Conservation (phyloP, 2,113 vertebrate species). For the Lamprologus lemairii region DNA sequence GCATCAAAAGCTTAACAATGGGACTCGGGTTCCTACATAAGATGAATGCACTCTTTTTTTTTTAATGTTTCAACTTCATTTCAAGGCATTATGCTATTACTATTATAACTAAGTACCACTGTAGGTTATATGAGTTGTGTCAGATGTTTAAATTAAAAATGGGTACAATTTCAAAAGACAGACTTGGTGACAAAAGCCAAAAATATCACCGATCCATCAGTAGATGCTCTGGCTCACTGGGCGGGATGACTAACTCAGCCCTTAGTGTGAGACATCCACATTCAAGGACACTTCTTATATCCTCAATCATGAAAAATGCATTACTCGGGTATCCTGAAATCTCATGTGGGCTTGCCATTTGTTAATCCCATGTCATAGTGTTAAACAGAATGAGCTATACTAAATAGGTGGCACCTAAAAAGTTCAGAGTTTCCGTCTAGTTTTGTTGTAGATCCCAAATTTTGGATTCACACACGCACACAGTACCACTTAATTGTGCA, state of each 20-base stretch:
- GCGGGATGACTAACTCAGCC: conserved; percentile 4
- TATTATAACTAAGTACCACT: neutral
- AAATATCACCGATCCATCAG: conserved; percentile 47
- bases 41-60: neutral
- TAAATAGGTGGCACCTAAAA: neutral
- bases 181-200: conserved; percentile 2
- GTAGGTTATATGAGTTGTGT: neutral
- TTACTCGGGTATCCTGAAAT: neutral
- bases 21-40: neutral
- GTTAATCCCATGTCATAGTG: neutral
- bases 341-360: neutral
- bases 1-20: neutral
- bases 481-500: neutral
- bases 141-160: conserved; percentile 16
- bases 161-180: conserved; percentile 1
- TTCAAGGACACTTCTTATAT: conserved; percentile 42
- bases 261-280: neutral
- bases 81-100: neutral
- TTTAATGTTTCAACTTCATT: neutral
- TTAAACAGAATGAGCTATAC: neutral
- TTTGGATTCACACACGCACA: neutral
- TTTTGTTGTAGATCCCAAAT: neutral
- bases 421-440: neutral
- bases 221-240: conserved; percentile 27
- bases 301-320: conserved; percentile 16